Conservation (phyloP, 2,113 vertebrate species). For the Noturus placidus region DNA sequence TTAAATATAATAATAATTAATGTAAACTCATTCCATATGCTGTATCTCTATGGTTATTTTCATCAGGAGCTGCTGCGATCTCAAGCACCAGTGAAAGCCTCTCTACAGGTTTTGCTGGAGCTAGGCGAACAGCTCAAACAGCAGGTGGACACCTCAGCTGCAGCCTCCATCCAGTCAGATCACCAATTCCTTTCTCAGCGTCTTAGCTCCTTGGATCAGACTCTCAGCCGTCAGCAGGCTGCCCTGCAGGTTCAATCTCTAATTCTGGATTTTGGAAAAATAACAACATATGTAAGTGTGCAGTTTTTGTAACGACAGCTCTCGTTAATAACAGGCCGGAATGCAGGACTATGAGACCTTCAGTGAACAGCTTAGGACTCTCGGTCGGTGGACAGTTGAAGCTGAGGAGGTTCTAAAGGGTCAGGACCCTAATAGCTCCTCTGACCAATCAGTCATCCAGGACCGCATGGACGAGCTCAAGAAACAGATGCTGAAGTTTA, state of each 20-base stretch:
- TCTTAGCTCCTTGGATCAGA: conserved; percentile 78
- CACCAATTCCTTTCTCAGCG: conserved; percentile 81
- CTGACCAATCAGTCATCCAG: conserved; percentile 79
- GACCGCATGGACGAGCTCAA: conserved; percentile 92
- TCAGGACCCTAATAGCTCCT: conserved; percentile 85
- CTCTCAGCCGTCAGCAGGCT: conserved; percentile 81
- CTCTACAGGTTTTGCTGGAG: conserved; percentile 82
- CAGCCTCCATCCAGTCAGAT: conserved; percentile 85
- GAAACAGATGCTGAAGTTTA: conserved; percentile 93
- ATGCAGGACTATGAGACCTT: conserved; percentile 90
- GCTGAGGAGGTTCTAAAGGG: conserved; percentile 79
- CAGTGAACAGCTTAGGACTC: conserved; percentile 75
- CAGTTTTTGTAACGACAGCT: neutral
- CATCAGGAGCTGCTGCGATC: conserved; percentile 79
- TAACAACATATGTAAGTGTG: neutral
- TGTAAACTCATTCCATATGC: neutral
- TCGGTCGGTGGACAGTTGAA: conserved; percentile 82
- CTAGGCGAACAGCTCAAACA: conserved; percentile 90
- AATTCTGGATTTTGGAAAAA: neutral
- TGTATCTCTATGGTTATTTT: neutral
- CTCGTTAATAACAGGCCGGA: conserved; percentile 76
- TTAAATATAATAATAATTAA: neutral
- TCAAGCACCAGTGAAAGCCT: conserved; percentile 76
- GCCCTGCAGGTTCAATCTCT: conserved; percentile 78
- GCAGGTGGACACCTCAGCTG: conserved; percentile 87